Evolutionary conservation across 2,797 vertebrate species (phyloP).

Genomic region (Tragopan temminckii): DNA sequence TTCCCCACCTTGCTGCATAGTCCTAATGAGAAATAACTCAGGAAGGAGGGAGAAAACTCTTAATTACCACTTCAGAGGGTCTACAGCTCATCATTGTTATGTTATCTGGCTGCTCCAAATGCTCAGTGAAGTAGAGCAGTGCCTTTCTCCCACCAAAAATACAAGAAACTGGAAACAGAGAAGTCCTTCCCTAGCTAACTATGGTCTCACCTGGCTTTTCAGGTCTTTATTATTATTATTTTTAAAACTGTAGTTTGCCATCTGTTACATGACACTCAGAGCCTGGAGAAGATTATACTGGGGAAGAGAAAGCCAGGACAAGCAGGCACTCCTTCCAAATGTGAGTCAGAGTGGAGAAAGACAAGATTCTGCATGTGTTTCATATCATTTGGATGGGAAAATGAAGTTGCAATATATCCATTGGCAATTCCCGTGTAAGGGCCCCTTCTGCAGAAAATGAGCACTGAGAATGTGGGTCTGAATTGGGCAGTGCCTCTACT

Average conservation of each 20-base stretch:
- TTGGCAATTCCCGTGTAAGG: background rate
- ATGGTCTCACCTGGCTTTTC: background rate
- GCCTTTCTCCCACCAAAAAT: background rate
- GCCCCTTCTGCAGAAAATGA: background rate
- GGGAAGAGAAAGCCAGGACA: background rate
- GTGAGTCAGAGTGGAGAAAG: background rate
- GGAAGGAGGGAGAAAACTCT: background rate
- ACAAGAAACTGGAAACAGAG: no score
- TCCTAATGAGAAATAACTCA: background rate
- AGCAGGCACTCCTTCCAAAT: background rate
- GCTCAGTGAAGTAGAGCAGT: background rate
- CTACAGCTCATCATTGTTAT: background rate
- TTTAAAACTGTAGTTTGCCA: background rate
- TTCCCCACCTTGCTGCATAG: background rate
- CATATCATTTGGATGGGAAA: accelerated
- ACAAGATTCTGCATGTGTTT: background rate
- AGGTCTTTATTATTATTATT: background rate
- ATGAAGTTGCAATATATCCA: accelerated
- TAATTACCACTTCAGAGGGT: background rate
- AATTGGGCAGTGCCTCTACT: accelerated
- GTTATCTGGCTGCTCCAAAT: background rate
- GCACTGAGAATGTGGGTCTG: accelerated
- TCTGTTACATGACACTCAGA: background rate
- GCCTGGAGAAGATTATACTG: background rate
- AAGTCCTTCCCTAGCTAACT: background rate